These are phyloP conservation scores for Gorsachius goisagi DNA, from an alignment of 2,113 vertebrate species.

Conservation along the genomic window DNA sequence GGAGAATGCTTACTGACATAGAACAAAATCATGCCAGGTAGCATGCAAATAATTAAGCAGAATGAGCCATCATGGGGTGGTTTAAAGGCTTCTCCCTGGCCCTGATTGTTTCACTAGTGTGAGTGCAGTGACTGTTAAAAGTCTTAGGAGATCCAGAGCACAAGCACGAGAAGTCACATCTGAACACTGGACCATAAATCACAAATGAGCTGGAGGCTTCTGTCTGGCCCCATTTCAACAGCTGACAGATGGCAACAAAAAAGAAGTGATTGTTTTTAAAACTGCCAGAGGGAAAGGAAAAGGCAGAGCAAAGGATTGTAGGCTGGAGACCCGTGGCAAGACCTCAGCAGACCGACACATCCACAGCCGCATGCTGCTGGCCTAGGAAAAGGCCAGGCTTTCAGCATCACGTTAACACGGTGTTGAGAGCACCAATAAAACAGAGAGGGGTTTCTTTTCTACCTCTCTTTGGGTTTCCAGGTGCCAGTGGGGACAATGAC, in stretches of 20 bases:
- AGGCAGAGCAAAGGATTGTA: accelerated
- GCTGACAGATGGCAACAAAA: not conserved
- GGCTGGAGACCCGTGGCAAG: not conserved
- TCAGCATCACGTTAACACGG: not conserved
- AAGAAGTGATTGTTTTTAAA: not conserved
- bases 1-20: not conserved
- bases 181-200: not conserved
- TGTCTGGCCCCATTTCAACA: not conserved
- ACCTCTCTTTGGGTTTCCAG: not conserved
- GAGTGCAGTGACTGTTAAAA: not conserved
- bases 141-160: not conserved
- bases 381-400: not conserved
- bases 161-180: not conserved
- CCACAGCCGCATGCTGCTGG: not conserved
- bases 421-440: not conserved
- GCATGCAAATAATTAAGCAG: not conserved
- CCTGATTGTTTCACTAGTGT: not conserved
- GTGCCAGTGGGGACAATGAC: not conserved
- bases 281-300: not conserved
- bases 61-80: not conserved
- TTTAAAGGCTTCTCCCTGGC: not conserved
- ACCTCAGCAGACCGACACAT: not conserved
- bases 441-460: not conserved
- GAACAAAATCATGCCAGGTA: not conserved
- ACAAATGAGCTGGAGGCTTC: not conserved